A percentile compares a stretch with the other conserved stretches of the same genome.
These are phyloP conservation scores for Alloscopus bannaensis DNA, from an alignment of 2,888 invertebrate genomes.

Conservation along the genomic window DNA sequence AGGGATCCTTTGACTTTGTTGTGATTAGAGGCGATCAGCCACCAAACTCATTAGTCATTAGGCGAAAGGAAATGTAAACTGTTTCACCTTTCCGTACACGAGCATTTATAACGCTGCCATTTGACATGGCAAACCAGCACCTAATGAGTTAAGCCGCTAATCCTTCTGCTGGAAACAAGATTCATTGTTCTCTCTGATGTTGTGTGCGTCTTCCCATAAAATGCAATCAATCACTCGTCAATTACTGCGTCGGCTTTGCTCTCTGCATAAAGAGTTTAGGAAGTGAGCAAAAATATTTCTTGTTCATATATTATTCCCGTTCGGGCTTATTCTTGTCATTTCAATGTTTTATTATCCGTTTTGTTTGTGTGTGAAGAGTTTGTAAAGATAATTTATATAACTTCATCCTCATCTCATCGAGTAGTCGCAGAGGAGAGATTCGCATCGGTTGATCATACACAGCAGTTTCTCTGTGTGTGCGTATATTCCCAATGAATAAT, in stretches of 20 bases:
- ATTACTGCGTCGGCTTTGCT: neutral
- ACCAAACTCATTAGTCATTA: no score
- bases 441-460: neutral
- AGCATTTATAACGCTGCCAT: no score
- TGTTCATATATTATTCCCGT: neutral
- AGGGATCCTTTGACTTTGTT: neutral
- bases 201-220: no score
- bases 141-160: no score
- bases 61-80: no score
- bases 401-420: neutral
- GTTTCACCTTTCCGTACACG: no score
- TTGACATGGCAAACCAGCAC: no score
- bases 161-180: no score
- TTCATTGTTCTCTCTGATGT: no score
- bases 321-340: conserved; percentile 20
- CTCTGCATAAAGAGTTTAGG: neutral
- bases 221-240: neutral
- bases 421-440: neutral
- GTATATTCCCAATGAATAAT: conserved; percentile 8
- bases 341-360: no score
- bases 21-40: neutral
- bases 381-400: conserved; percentile 8
- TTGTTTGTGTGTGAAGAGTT: neutral
- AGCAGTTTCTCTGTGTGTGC: neutral
- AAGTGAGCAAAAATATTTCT: neutral